Base-by-base conservation (phyloP, 2,888 invertebrate species). In the Lissocephala sabroskyi region DNA sequence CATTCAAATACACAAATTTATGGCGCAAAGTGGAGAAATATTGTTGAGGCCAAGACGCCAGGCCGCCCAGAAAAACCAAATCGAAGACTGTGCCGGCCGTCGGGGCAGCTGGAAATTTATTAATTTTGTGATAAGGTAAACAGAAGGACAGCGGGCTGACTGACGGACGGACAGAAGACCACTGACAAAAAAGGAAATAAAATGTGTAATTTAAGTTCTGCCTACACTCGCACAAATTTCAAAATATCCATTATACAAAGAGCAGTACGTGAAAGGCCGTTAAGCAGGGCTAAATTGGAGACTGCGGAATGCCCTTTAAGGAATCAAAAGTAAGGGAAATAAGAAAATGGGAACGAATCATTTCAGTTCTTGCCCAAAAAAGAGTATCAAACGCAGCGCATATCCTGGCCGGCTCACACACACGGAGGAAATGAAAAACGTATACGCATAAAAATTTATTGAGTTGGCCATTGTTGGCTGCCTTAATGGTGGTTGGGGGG, bases 51-150 rank as follows among this genome's bases (percentile, higher is more conserved):
- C 23, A 23, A 23, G 23, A 7, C 23, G 7, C 23, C 23, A 23
- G 58, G 74, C 35, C 7, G 13, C 7, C 6, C 6, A 35, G 7
- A n/a, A 26, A 4, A 26, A 30, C 61, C 74, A 65, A 60, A 43
- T 66, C 52, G 48, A 58, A 66, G 55, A 54, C 54, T 52, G 47
- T 56, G 62, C n/a, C n/a, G n/a, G n/a, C n/a, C 68, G 66, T 63
- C 75, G 76, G 76, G 76, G 79, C 76, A 52, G 76, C 59, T 62
- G 62, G 54, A 68, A 71, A 71, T 79, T 71, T 71, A 71, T 79
- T 79, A 71, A 76, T 76, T 79, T 62, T 49, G 46, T 59, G 71
- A 71, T 71, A 71, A 71, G 79, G 74, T 79, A 79, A 70, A 70
- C 43, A 29, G 23, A 45, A 26, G 14, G 7, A 33, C 49, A n/a